These are phyloP conservation scores for Eubasilissa splendida DNA, from an alignment of 2,888 invertebrate species.

Conservation along the genomic window DNA sequence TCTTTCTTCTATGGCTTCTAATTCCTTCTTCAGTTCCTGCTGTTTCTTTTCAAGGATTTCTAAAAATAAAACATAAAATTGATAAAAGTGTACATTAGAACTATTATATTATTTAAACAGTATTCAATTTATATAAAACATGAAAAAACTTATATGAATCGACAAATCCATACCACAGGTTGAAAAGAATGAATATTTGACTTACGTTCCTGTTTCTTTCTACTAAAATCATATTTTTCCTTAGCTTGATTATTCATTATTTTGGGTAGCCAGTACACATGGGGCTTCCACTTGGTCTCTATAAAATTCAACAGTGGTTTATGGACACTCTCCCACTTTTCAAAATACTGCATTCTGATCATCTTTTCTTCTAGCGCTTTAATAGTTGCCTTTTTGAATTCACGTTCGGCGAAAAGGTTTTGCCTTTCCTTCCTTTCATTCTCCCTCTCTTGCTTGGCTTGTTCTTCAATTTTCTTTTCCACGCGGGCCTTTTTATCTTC, in stretches of 20 bases:
- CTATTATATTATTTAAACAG: not conserved
- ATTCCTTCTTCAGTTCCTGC: constrained; percentile 76
- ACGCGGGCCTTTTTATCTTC: constrained; percentile 86
- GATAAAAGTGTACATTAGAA: not conserved
- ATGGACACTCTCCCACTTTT: constrained; percentile 88
- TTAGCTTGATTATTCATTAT: constrained; percentile 80
- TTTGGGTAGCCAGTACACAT: constrained; percentile 91
- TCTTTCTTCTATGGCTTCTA: constrained; percentile 76
- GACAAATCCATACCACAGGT: not conserved
- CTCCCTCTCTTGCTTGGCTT: constrained; percentile 89
- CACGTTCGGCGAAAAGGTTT: constrained; percentile 87
- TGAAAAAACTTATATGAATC: not conserved
- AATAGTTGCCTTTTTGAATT: constrained; percentile 91
- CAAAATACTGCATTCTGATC: constrained; percentile 89
- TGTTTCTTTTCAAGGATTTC: constrained; percentile 78
- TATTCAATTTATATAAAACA: not conserved
- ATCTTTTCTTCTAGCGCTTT: constrained; percentile 92
- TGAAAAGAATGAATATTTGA: constrained; percentile 55
- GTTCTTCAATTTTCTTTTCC: constrained; percentile 94
- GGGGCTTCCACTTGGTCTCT: constrained; percentile 88
- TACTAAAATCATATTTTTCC: constrained; percentile 77
- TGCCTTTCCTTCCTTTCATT: constrained; percentile 87
- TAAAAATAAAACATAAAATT: constrained; percentile 61
- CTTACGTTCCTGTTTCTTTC: constrained; percentile 78
- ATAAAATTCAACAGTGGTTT: constrained; percentile 86